Percentiles rank a stretch among this genome's conserved stretches.
Evolutionary conservation across 2,113 vertebrate genomes (phyloP).

Genomic region (Danionella cerebrum): DNA sequence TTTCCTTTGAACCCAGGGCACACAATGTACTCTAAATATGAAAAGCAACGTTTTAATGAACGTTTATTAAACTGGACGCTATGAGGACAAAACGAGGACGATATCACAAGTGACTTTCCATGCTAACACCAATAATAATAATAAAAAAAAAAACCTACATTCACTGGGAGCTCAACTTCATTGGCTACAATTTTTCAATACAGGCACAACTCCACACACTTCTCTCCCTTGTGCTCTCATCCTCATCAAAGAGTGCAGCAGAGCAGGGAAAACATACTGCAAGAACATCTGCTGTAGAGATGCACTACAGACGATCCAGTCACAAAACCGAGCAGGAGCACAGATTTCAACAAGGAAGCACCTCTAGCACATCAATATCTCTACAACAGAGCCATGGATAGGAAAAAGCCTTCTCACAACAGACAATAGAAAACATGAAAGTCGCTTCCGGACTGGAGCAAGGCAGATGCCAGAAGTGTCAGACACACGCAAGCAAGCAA

Average conservation of each 20-base stretch:
- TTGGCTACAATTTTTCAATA: not conserved
- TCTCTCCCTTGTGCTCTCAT: not conserved
- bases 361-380: not conserved
- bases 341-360: not conserved
- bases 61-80: not conserved
- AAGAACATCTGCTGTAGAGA: constrained; percentile 30
- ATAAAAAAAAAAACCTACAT: not conserved
- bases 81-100: not conserved
- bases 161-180: not conserved
- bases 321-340: not conserved
- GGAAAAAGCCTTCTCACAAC: not conserved
- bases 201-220: not conserved
- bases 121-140: not conserved
- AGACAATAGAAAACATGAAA: not conserved
- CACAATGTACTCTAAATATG: not conserved
- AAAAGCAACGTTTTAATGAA: too few relatives aligned
- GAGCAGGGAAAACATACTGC: constrained; percentile 23
- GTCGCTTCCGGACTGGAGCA: not conserved
- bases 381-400: not conserved
- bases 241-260: not conserved
- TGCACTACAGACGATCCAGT: constrained; percentile 14
- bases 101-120: not conserved
- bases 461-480: not conserved
- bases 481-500: not conserved
- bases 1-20: not conserved